These are phyloP conservation scores for Noctua comes DNA, from an alignment of 2,888 invertebrate species.

Conservation along the genomic window DNA sequence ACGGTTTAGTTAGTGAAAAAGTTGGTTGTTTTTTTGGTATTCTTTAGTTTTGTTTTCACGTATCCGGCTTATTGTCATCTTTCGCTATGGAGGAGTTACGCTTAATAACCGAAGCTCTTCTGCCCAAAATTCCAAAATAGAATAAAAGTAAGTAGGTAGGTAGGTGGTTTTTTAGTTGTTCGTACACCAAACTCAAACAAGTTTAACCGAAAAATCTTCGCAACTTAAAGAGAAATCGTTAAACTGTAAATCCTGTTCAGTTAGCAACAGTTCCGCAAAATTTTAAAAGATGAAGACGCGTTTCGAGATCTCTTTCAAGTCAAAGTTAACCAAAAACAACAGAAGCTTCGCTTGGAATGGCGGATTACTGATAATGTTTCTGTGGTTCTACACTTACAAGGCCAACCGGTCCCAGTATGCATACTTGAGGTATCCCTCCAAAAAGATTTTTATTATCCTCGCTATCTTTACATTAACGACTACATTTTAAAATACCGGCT, in stretches of 20 bases:
- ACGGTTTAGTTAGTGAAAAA: constrained; percentile 27
- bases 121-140: not conserved
- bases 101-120: not conserved
- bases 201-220: constrained; percentile 40
- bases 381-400: constrained; percentile 71
- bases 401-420: constrained; percentile 75
- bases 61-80: constrained; percentile 30
- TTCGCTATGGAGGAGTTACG: not conserved
- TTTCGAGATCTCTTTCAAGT: constrained; percentile 27
- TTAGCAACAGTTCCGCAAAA: constrained; percentile 20
- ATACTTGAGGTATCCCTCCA: constrained; percentile 50
- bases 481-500: constrained; percentile 26
- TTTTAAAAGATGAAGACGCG: constrained; percentile 33
- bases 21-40: constrained; percentile 1
- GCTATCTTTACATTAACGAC: constrained; percentile 29
- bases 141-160: not conserved
- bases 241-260: constrained; percentile 45
- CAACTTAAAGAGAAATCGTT: constrained; percentile 45
- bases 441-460: constrained; percentile 33
- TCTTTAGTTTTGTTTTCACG: not conserved
- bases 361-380: constrained; percentile 68
- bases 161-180: not conserved
- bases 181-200: constrained; percentile 11
- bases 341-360: constrained; percentile 63
- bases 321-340: constrained; percentile 37